These are phyloP conservation scores for Eubasilissa regina DNA, from an alignment of 1,140 invertebrate species.

Conservation along the genomic window DNA sequence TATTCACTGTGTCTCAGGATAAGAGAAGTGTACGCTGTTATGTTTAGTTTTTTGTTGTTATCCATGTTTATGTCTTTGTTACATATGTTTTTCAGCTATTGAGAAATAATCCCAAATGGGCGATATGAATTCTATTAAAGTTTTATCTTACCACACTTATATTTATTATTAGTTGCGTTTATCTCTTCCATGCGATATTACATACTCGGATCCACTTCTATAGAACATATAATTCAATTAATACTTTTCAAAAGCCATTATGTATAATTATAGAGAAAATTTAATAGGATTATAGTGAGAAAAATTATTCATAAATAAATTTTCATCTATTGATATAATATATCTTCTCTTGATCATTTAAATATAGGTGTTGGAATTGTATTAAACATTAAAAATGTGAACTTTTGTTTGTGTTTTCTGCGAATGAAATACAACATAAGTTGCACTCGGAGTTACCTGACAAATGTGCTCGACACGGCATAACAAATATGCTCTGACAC, in stretches of 20 bases:
- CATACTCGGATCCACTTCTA: slow-evolving; percentile 40
- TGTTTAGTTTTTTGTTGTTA: too few relatives aligned
- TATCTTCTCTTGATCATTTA: slow-evolving; percentile 43
- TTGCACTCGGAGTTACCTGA: slow-evolving; percentile 35
- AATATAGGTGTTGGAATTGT: slow-evolving; percentile 52
- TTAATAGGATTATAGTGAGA: slow-evolving; percentile 52
- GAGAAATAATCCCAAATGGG: too few relatives aligned
- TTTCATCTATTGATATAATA: slow-evolving; percentile 48
- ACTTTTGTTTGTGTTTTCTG: not conserved
- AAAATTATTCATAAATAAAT: slow-evolving; percentile 47
- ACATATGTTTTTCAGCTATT: too few relatives aligned
- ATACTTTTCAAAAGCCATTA: slow-evolving; percentile 46
- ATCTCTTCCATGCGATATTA: slow-evolving; percentile 18
- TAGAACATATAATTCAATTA: slow-evolving; percentile 42
- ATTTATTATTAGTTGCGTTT: slow-evolving; percentile 19
- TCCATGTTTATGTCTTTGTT: too few relatives aligned
- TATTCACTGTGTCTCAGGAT: too few relatives aligned
- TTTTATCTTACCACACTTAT: slow-evolving; percentile 2
- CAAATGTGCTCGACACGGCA: not conserved
- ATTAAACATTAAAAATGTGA: slow-evolving; percentile 16
- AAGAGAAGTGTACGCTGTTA: too few relatives aligned
- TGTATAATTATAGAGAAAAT: slow-evolving; percentile 48
- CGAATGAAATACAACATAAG: not conserved
- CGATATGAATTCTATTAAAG: too few relatives aligned
- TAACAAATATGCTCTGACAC: too few relatives aligned